phyloP scores from a whole-genome alignment of 1,140 invertebrate genomes.

The Mycetomoellerius zeteki region DNA sequence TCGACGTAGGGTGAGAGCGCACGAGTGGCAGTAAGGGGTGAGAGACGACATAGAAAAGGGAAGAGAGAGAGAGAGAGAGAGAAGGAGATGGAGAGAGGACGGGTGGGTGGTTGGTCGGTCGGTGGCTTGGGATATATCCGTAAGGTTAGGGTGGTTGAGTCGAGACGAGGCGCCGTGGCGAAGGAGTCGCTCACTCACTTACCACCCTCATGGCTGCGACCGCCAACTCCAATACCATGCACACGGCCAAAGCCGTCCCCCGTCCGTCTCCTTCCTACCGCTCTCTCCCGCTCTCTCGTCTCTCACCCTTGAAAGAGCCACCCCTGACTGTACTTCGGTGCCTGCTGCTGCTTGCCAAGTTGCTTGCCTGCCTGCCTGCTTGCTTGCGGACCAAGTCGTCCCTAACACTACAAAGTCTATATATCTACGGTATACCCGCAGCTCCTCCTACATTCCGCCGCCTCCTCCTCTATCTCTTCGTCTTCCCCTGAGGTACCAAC shows the following conservation, averaged over 20 bases:
- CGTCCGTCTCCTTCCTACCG: conserved; percentile 23
- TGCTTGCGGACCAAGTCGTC: conserved; percentile 82
- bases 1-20: conserved; percentile 72
- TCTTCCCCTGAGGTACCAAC: conserved; percentile 76
- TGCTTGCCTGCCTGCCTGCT: conserved; percentile 78
- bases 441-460: conserved; percentile 57
- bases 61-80: too few relatives aligned
- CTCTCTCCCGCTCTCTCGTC: conserved; percentile 39
- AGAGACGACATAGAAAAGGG: conserved; percentile 59
- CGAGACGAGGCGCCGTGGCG: conserved; percentile 80
- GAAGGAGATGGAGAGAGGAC: conserved; percentile 41
- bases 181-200: conserved; percentile 86
- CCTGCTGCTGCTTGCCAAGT: conserved; percentile 66
- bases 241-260: conserved; percentile 67
- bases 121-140: conserved; percentile 74
- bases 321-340: conserved; percentile 64
- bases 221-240: conserved; percentile 80
- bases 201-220: conserved; percentile 84
- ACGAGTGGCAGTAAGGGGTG: conserved; percentile 60
- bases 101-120: conserved; percentile 61
- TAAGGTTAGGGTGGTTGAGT: conserved; percentile 72
- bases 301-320: conserved; percentile 61
- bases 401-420: conserved; percentile 83
- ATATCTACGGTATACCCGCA: conserved; percentile 77
- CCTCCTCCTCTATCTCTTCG: conserved; percentile 64